phyloP scores from a whole-genome alignment of 2,797 vertebrate species.

The Sebastes cheni region DNA sequence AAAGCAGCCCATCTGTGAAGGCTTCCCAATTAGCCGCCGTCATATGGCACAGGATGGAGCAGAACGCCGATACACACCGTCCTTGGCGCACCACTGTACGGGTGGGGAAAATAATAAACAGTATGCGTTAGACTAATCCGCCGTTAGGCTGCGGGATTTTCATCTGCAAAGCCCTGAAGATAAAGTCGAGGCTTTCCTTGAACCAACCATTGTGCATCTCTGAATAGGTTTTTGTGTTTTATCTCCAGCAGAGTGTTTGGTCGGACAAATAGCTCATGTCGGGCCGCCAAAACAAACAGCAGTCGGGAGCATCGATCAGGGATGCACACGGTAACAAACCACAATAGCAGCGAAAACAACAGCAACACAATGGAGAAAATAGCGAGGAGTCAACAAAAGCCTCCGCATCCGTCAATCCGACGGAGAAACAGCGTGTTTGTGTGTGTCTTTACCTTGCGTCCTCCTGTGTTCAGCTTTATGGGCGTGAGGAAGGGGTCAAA shows the following conservation, averaged over 20 bases:
- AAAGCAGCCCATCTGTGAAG: constrained; percentile 69
- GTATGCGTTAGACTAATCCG: constrained; percentile 32
- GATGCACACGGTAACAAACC: constrained; percentile 9
- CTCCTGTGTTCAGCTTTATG: constrained; percentile 95
- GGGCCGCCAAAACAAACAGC: constrained; percentile 27
- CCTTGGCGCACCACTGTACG: constrained; percentile 26
- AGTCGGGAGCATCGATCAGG: constrained; percentile 42
- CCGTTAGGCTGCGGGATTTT: constrained; percentile 18
- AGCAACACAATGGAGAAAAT: constrained; percentile 1
- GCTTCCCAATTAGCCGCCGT: constrained; percentile 69
- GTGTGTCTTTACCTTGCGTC: constrained; percentile 89
- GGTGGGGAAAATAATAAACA: constrained; percentile 21
- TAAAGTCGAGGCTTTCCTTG: constrained; percentile 25
- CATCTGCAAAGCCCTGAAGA: constrained; percentile 30
- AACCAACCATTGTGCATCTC: constrained; percentile 2
- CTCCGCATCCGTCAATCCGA: constrained; percentile 1
- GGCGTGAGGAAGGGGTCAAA: constrained; percentile 97
- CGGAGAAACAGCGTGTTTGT: not conserved
- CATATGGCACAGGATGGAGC: constrained; percentile 70
- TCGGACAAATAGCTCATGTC: constrained; percentile 43
- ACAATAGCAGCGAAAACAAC: constrained; percentile 9
- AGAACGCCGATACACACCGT: constrained; percentile 21
- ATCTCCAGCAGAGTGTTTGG: constrained; percentile 18
- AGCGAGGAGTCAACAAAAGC: not conserved
- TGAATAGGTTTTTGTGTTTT: constrained; percentile 40